These are phyloP conservation scores for Mythimna impura DNA, from an alignment of 2,888 invertebrate species.

Conservation along the genomic window DNA sequence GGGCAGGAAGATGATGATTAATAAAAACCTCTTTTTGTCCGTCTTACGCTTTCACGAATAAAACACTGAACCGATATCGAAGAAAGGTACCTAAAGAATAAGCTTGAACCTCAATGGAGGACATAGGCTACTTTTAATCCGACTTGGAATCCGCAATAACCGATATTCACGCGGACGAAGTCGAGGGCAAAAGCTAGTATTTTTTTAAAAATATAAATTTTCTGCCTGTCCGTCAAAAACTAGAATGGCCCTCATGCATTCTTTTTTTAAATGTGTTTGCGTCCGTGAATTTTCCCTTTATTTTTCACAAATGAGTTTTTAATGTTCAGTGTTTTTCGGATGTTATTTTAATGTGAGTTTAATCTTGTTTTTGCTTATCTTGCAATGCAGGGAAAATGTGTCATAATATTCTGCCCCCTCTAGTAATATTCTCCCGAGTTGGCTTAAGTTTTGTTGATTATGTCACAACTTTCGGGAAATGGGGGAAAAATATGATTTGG, in stretches of 20 bases:
- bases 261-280: constrained; percentile 34
- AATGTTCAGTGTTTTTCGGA: constrained; percentile 44
- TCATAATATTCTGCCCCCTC: constrained; percentile 18
- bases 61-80: too few species aligned
- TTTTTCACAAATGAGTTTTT: constrained; percentile 58
- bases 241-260: constrained; percentile 17
- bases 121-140: too few species aligned
- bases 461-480: constrained; percentile 20
- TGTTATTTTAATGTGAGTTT: constrained; percentile 52
- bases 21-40: too few species aligned
- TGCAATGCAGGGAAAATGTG: constrained; percentile 24
- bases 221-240: background rate
- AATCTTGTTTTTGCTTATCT: constrained; percentile 56
- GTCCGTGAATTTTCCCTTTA: constrained; percentile 28
- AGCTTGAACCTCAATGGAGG: too few species aligned
- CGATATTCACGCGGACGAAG: too few species aligned
- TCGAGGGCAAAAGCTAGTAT: too few species aligned
- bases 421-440: constrained; percentile 17
- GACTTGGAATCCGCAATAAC: too few species aligned
- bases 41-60: too few species aligned
- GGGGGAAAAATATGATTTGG: constrained; percentile 2
- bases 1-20: too few species aligned
- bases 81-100: too few species aligned
- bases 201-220: too few species aligned
- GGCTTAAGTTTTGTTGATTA: constrained; percentile 24